Evolutionary conservation across 2,797 vertebrate species (phyloP).

Genomic region (Galaxias olidus): DNA sequence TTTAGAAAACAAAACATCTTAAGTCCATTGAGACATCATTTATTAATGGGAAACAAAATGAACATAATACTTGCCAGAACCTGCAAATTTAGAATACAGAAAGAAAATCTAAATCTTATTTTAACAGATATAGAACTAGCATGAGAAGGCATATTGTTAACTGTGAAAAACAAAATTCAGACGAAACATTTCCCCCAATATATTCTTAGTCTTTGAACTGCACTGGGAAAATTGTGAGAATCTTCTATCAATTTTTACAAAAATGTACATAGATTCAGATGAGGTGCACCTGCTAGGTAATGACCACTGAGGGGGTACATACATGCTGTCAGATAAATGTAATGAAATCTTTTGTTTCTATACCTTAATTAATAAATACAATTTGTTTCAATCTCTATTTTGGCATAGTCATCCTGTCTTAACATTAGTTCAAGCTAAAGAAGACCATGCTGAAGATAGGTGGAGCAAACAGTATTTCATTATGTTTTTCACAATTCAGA

Average conservation of each 20-base stretch:
- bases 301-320: slow-evolving; percentile 29
- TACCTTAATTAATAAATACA: too few species aligned
- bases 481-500: too few species aligned
- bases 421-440: slow-evolving; percentile 1
- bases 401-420: slow-evolving; percentile 4
- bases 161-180: slow-evolving; percentile 15
- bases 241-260: slow-evolving; percentile 42
- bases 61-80: slow-evolving; percentile 58
- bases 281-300: slow-evolving; percentile 64
- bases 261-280: slow-evolving; percentile 54
- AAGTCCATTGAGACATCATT: slow-evolving; percentile 32
- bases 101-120: slow-evolving; percentile 17
- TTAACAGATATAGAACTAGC: slow-evolving; percentile 26
- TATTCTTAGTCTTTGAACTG: slow-evolving; percentile 13
- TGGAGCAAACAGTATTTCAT: not conserved
- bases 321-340: slow-evolving; percentile 39
- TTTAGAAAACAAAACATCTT: too few species aligned
- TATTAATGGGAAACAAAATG: slow-evolving; percentile 60
- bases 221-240: slow-evolving; percentile 8
- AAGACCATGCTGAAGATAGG: not conserved
- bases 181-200: not conserved
- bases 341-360: too few species aligned
- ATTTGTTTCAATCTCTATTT: not conserved
- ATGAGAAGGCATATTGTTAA: slow-evolving; percentile 25
- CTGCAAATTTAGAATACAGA: slow-evolving; percentile 62